These are phyloP conservation scores for Acrocephalus scirpaceus DNA, from an alignment of 2,797 vertebrate genomes.

Conservation along the genomic window DNA sequence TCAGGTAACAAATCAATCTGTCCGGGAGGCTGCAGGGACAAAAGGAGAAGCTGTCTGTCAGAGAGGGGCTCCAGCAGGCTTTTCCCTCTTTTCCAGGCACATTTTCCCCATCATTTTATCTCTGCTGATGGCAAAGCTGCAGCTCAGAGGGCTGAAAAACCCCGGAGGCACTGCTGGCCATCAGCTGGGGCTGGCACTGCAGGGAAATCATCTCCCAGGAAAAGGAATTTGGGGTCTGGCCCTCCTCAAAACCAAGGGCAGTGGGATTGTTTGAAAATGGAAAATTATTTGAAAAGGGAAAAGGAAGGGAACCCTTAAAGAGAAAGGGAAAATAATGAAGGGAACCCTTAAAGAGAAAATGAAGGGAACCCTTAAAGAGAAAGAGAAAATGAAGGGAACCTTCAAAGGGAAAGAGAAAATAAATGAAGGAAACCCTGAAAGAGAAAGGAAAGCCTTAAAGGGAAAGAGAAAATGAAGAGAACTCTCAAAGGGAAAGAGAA, in stretches of 20 bases:
- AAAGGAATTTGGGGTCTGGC: no score
- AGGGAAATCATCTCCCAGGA: background rate
- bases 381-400: no score
- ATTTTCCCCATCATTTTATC: background rate
- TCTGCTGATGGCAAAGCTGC: background rate
- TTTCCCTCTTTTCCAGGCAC: background rate
- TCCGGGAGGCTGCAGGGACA: conserved; percentile 39
- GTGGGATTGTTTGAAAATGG: background rate
- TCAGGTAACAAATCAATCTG: conserved; percentile 48
- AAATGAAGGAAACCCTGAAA: no score
- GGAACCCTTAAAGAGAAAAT: no score
- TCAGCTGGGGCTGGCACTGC: background rate
- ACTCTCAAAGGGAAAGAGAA: background rate
- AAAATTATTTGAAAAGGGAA: no score
- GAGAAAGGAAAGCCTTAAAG: no score
- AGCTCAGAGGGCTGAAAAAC: background rate
- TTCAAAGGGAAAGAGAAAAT: no score
- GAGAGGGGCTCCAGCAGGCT: background rate
- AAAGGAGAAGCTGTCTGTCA: background rate
- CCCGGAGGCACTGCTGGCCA: background rate
- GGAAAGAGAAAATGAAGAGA: no score
- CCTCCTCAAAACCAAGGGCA: background rate
- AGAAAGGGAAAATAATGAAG: no score
- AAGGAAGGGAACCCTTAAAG: no score
- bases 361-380: background rate